These are phyloP conservation scores for Pseudopleuronectes americanus DNA, from an alignment of 2,797 vertebrate species.

Conservation along the genomic window DNA sequence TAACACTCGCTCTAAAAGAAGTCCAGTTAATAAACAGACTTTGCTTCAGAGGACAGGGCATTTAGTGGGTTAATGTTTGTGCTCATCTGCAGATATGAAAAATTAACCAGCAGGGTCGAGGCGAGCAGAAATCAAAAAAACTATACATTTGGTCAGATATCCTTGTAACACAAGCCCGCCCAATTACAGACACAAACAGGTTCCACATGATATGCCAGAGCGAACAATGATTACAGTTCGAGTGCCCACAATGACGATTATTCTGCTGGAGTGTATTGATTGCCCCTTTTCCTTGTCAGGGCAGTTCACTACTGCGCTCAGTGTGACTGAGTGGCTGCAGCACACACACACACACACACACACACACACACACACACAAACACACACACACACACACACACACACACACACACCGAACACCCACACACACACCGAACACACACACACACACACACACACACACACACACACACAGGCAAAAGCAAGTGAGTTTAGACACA, in stretches of 20 bases:
- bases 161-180: slow-evolving; percentile 24
- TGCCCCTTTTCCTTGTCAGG: slow-evolving; percentile 23
- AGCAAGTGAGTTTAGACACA: too few relatives aligned
- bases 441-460: neutral
- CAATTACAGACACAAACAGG: slow-evolving; percentile 54
- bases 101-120: slow-evolving; percentile 34
- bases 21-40: slow-evolving; percentile 20
- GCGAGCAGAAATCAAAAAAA: slow-evolving; percentile 22
- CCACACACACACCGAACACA: neutral
- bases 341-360: neutral
- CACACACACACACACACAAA: neutral
- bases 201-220: slow-evolving; percentile 40
- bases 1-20: slow-evolving; percentile 3
- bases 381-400: neutral
- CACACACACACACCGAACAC: neutral
- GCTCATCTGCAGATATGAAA: slow-evolving; percentile 41
- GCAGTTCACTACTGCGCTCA: slow-evolving; percentile 25
- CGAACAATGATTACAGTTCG: slow-evolving; percentile 54
- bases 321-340: slow-evolving; percentile 28
- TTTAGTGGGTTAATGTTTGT: slow-evolving; percentile 23
- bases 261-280: slow-evolving; percentile 52
- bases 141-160: slow-evolving; percentile 39
- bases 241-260: slow-evolving; percentile 36
- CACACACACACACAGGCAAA: neutral
- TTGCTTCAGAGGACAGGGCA: slow-evolving; percentile 15